phyloP scores from a whole-genome alignment of 1,140 invertebrate genomes.

The Steinernema khuongi region DNA sequence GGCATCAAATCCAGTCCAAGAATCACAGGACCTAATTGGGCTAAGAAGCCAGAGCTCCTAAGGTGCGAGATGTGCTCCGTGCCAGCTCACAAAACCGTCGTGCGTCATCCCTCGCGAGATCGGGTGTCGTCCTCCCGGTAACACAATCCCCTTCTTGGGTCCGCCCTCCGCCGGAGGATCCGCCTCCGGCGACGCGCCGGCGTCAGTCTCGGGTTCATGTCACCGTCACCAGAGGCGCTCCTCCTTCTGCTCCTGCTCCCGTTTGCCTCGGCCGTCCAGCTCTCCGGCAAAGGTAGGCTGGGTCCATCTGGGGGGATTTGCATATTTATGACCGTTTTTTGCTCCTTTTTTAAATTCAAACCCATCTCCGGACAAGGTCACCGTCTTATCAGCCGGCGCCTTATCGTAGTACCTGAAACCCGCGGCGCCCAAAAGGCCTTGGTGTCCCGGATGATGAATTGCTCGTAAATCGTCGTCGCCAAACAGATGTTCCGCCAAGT shows the following conservation, averaged over 20 bases:
- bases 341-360: too few relatives aligned
- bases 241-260: background rate
- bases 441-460: conserved; percentile 8
- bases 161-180: background rate
- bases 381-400: too few relatives aligned
- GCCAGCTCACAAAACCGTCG: background rate
- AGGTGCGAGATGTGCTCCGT: too few relatives aligned
- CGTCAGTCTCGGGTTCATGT: background rate
- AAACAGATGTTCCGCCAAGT: background rate
- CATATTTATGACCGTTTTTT: too few relatives aligned
- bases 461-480: conserved; percentile 5
- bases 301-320: too few relatives aligned
- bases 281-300: background rate
- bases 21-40: too few relatives aligned
- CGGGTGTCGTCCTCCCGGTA: conserved; percentile 1
- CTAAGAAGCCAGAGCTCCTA: too few relatives aligned
- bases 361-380: too few relatives aligned
- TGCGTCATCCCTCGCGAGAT: background rate
- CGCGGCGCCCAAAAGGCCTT: background rate
- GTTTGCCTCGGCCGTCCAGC: background rate
- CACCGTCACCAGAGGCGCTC: background rate
- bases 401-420: too few relatives aligned
- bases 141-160: background rate
- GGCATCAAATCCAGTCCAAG: too few relatives aligned
- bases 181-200: background rate